Conservation (phyloP, 1,140 invertebrate genomes). For the Cydia fagiglandana region DNA sequence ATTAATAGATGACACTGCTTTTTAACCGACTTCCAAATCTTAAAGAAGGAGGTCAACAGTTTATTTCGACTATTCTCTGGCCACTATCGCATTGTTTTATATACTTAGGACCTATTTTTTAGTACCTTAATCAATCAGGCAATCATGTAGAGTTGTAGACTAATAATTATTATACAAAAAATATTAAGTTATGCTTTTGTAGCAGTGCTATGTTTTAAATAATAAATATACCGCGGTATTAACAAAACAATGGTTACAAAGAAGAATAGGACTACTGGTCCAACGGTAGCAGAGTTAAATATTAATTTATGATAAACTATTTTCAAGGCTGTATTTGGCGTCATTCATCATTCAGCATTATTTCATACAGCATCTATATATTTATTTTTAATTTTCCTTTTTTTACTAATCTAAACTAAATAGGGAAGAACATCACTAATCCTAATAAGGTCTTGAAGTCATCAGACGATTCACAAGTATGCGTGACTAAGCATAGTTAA, state of each 20-base stretch:
- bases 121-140: too few species aligned
- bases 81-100: not conserved
- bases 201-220: not conserved
- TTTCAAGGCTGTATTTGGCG: slow-evolving; percentile 47
- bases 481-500: not conserved
- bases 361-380: not conserved
- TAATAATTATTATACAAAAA: not conserved
- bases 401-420: not conserved
- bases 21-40: too few species aligned
- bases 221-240: not conserved
- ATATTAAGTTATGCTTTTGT: not conserved
- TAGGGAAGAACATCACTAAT: not conserved
- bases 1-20: slow-evolving; percentile 37
- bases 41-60: too few species aligned
- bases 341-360: slow-evolving; percentile 34
- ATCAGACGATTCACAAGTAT: not conserved
- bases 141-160: too few species aligned
- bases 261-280: slow-evolving; percentile 37
- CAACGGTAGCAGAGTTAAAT: slow-evolving; percentile 43
- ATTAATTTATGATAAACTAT: slow-evolving; percentile 51
- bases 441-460: not conserved
- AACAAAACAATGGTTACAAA: slow-evolving; percentile 35
- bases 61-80: not conserved
- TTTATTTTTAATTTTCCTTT: not conserved
- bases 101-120: too few species aligned